Base-by-base conservation (phyloP, 1,140 invertebrate species). In the Drosophila ogumai region DNA sequence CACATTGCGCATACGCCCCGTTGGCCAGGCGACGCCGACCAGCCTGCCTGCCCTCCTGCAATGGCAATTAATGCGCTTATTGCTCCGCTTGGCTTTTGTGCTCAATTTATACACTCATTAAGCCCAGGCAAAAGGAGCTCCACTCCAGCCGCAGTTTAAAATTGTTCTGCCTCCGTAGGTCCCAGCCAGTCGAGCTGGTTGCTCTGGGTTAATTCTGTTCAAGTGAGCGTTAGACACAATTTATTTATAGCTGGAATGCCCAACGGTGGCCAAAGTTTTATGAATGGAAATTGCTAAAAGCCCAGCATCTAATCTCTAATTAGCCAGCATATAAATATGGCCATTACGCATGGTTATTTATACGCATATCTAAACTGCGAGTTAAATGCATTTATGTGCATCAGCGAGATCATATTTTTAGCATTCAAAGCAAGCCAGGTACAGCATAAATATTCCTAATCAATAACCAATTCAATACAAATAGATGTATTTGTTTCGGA, bases 11-110 rank as follows among this genome's bases (percentile, higher is more conserved):
- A 87, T 79, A 80, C 76, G 79, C 82, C 46, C 40, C 52, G 79
- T 73, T 76, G 81, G 52, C 38, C 75, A 40, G 49, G 32, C 55
- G 47, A 32, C 59, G 49, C 6, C 32, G 41, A 59, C 60, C 60
- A 15, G 13, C 52, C 61, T 34, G 19, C 52, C 49, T 50, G 49
- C 49, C 49, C 49, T 75, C 58, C 59, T 64, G 65, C 58, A 47
- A 68, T 65, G 64, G 72, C 76, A 88, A 79, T 88, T 87, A 87
- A 88, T 82, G 67, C 84, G 84, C 84, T 87, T 87, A 88, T 87
- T 79, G 71, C 84, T 43, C 61, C 54, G 58, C 54, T 61, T 67
- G 76, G 75, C 72, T 76, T 86, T 76, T 87, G 77, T 76, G 64
- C 81, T 82, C 54, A 68, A 73, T 85, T 86, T 74, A 81, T 73